These are phyloP conservation scores for Rynchops niger DNA, from an alignment of 2,113 vertebrate species.

Conservation along the genomic window DNA sequence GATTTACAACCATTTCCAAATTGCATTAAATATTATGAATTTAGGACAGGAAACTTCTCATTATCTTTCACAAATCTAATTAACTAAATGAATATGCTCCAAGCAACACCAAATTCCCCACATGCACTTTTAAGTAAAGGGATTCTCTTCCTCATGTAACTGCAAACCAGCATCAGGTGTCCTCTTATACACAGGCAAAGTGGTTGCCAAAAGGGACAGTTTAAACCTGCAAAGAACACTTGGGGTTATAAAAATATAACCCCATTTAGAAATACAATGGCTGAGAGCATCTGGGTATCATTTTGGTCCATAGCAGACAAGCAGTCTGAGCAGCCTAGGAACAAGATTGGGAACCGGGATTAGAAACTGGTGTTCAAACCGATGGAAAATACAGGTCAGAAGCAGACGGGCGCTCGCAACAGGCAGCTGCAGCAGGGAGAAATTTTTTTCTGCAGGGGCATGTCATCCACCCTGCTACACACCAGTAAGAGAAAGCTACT, in stretches of 20 bases:
- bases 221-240: neutral
- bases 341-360: neutral
- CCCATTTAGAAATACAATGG: neutral
- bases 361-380: neutral
- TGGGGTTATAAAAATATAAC: neutral
- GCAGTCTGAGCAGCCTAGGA: neutral
- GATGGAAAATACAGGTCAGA: neutral
- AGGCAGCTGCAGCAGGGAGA: neutral
- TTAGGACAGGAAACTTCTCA: slow-evolving; percentile 24
- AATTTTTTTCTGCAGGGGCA: neutral
- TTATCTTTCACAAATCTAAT: slow-evolving; percentile 39
- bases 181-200: neutral
- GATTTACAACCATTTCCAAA: neutral
- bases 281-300: neutral
- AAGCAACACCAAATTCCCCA: neutral
- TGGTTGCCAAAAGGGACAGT: neutral
- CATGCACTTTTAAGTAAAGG: neutral
- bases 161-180: neutral
- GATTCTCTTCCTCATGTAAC: neutral
- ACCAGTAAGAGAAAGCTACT: neutral
- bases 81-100: slow-evolving; percentile 28
- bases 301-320: neutral
- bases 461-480: neutral
- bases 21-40: neutral
- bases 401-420: neutral